phyloP scores from a whole-genome alignment of 2,888 invertebrate species.

The Agonopterix heracliana region DNA sequence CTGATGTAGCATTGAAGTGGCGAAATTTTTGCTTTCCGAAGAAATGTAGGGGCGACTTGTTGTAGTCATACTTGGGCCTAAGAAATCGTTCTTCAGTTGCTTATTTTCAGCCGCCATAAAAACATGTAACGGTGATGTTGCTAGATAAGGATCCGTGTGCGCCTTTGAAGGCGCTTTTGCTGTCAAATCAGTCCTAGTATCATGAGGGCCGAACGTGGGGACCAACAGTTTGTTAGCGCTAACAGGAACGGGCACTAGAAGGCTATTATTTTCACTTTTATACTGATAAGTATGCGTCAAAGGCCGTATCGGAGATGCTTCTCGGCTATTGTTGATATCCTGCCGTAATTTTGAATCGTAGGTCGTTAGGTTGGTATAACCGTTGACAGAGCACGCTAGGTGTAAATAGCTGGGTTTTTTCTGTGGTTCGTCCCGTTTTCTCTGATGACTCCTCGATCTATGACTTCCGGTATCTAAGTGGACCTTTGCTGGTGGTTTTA shows the following conservation, averaged over 20 bases:
- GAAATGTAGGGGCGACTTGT: conserved; percentile 59
- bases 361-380: conserved; percentile 90
- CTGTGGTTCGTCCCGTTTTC: conserved; percentile 60
- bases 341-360: conserved; percentile 89
- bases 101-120: conserved; percentile 70
- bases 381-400: conserved; percentile 92
- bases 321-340: conserved; percentile 82
- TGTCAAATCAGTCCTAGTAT: conserved; percentile 65
- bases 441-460: conserved; percentile 53
- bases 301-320: conserved; percentile 82
- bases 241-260: conserved; percentile 65
- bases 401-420: conserved; percentile 93
- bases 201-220: conserved; percentile 71
- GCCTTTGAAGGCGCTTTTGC: conserved; percentile 70
- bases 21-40: conserved; percentile 59
- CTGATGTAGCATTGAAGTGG: conserved; percentile 61
- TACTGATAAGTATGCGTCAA: conserved; percentile 69
- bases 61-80: conserved; percentile 66
- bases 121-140: conserved; percentile 58
- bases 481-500: conserved; percentile 64
- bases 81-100: conserved; percentile 68
- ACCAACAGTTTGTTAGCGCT: conserved; percentile 74
- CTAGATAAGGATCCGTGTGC: conserved; percentile 65
- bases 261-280: conserved; percentile 57
- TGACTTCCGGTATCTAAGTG: conserved; percentile 54